Percentiles rank a stretch among this genome's conserved stretches.
Evolutionary conservation across 2,797 vertebrate species (phyloP).

Genomic region (Sebastes dallii): DNA sequence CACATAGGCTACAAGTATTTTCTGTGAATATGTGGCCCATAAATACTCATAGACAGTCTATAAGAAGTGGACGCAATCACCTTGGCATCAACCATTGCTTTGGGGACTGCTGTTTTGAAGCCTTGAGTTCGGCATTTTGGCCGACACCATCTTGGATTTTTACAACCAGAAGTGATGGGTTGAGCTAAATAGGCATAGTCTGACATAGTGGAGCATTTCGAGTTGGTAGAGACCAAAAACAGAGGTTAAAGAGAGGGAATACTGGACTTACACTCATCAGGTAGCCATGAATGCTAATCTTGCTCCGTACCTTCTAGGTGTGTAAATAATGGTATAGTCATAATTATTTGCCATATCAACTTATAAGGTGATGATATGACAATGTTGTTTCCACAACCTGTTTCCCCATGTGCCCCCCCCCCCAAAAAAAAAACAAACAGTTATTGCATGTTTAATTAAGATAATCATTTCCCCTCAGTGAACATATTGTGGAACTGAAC

Average conservation of each 20-base stretch:
- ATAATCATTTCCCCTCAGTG: not conserved
- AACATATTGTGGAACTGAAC: not conserved
- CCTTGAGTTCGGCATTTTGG: too few relatives aligned
- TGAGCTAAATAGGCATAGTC: too few relatives aligned
- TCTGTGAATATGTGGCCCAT: conserved; percentile 1
- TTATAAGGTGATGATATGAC: not conserved
- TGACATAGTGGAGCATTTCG: not conserved
- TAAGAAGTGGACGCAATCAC: too few relatives aligned
- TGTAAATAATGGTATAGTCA: not conserved
- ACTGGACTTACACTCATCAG: too few relatives aligned
- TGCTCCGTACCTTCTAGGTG: not conserved
- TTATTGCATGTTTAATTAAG: not conserved
- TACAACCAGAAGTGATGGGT: too few relatives aligned
- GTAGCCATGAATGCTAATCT: not conserved
- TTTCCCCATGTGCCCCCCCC: not conserved
- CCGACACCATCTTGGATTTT: too few relatives aligned
- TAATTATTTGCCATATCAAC: not conserved
- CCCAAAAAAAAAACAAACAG: not conserved
- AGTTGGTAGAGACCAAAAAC: not conserved
- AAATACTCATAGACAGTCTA: not conserved
- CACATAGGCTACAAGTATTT: not conserved
- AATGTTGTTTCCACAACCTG: not conserved
- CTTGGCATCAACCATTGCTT: too few relatives aligned
- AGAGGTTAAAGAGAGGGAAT: too few relatives aligned
- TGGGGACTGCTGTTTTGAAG: too few relatives aligned